phyloP scores from a whole-genome alignment of 2,888 invertebrate genomes.

The Ferrisia virgata region DNA sequence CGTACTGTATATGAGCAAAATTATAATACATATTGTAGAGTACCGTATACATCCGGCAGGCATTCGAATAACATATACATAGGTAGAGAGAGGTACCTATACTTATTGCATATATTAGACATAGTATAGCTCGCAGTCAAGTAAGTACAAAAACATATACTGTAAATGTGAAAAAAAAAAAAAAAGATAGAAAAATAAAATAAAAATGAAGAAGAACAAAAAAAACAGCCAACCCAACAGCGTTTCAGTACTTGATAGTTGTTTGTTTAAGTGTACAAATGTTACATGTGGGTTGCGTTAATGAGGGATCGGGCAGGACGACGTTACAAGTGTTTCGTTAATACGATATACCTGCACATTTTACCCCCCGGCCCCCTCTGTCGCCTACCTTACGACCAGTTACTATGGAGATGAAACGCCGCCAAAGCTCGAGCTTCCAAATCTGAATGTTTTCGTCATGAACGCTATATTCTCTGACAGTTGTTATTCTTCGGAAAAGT shows the following conservation, averaged over 20 bases:
- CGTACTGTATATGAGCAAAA: too few relatives aligned
- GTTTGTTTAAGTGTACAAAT: conserved; percentile 32
- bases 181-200: background rate
- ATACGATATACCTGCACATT: conserved; percentile 9
- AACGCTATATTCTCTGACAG: conserved; percentile 19
- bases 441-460: conserved; percentile 23
- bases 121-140: background rate
- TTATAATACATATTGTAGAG: too few relatives aligned
- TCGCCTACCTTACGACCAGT: background rate
- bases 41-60: too few relatives aligned
- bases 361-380: background rate
- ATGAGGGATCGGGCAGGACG: conserved; percentile 2
- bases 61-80: too few relatives aligned
- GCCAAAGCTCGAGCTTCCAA: conserved; percentile 31
- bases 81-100: too few relatives aligned
- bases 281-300: conserved; percentile 1
- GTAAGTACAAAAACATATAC: too few relatives aligned
- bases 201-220: background rate
- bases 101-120: background rate
- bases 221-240: background rate
- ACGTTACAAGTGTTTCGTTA: conserved; percentile 17
- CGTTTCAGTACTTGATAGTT: background rate
- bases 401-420: conserved; percentile 12
- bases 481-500: conserved; percentile 30
- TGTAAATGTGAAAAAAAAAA: background rate